Evolutionary conservation across 2,113 vertebrate species (phyloP).

Genomic region (Saimiri boliviensis): DNA sequence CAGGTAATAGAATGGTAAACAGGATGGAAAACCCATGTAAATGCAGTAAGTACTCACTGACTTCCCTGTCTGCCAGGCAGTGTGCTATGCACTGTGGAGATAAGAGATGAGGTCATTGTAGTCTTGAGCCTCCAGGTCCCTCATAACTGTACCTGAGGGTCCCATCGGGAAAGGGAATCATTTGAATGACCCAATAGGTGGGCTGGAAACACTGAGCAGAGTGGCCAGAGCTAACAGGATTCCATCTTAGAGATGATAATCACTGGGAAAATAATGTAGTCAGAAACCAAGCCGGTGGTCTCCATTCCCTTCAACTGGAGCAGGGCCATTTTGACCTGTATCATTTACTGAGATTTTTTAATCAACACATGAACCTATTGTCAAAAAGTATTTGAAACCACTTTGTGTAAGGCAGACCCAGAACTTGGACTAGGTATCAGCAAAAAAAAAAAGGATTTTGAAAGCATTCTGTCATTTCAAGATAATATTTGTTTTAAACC

Average conservation of each 20-base stretch:
- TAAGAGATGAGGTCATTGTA: not conserved
- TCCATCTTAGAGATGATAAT: not conserved
- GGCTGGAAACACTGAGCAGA: not conserved
- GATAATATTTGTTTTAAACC: slow-evolving; percentile 62
- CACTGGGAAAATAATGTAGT: not conserved
- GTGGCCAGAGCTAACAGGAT: not conserved
- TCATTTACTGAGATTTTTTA: not conserved
- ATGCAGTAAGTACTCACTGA: not conserved
- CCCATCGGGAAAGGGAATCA: not conserved
- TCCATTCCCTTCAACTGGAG: not conserved
- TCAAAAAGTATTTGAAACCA: slow-evolving; percentile 9
- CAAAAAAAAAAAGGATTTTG: slow-evolving; percentile 55
- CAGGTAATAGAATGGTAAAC: not conserved
- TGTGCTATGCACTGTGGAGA: not conserved
- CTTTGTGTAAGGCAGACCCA: not conserved
- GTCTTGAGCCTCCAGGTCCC: not conserved
- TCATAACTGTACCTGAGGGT: not conserved
- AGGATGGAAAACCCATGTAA: not conserved
- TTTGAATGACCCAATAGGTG: not conserved
- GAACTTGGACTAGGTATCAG: not conserved
- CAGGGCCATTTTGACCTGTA: not conserved
- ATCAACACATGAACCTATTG: not conserved
- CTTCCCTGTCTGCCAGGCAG: not conserved
- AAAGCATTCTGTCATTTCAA: slow-evolving; percentile 47
- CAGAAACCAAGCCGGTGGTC: not conserved